Percentiles rank a stretch among this genome's conserved stretches.
phyloP scores from a whole-genome alignment of 64 coral and sea anemone genomes.

The Actinia equina region DNA sequence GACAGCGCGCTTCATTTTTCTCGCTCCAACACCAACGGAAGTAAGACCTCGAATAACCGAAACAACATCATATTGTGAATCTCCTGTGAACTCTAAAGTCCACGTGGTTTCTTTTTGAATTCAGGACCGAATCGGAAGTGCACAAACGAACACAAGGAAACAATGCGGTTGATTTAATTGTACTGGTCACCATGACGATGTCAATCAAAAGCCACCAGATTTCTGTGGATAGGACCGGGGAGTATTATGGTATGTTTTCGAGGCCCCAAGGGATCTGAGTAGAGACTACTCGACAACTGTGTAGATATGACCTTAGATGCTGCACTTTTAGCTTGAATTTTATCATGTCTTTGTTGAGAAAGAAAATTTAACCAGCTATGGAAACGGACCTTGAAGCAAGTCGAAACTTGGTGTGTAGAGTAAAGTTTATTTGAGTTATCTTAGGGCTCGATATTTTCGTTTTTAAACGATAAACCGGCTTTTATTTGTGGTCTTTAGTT shows the following conservation, averaged over 20 bases:
- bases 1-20: neutral
- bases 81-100: neutral
- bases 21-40: neutral
- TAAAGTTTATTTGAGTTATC: neutral
- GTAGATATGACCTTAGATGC: conserved; percentile 36
- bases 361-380: conserved; percentile 53
- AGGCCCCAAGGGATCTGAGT: conserved; percentile 34
- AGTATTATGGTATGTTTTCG: conserved; percentile 71
- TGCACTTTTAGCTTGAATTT: conserved; percentile 25
- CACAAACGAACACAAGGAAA: neutral
- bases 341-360: conserved; percentile 51
- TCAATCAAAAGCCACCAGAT: conserved; percentile 42
- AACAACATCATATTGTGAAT: neutral
- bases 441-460: conserved; percentile 15
- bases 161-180: conserved; percentile 12
- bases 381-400: conserved; percentile 40
- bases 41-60: neutral
- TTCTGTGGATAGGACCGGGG: neutral
- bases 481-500: conserved; percentile 20
- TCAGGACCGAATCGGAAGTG: neutral
- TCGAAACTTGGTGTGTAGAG: conserved; percentile 67
- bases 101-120: conserved; percentile 18
- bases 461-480: conserved; percentile 29
- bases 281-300: conserved; percentile 10
- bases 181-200: conserved; percentile 49